Evolutionary conservation across 2,797 vertebrate genomes (phyloP).

Genomic region (Eidolon dupreanum): DNA sequence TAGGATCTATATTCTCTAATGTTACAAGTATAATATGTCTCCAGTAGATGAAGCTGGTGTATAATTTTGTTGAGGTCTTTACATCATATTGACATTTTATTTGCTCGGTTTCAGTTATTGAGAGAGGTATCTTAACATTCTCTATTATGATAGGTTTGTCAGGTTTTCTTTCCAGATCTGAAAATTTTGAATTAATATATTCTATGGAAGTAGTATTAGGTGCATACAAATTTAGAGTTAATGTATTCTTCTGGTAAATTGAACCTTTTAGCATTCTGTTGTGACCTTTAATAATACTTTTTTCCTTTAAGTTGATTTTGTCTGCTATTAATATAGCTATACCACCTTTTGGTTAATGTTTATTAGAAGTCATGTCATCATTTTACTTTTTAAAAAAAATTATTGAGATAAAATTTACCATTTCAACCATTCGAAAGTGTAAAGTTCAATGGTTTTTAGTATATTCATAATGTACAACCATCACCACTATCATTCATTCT

Average conservation of each 20-base stretch:
- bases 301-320: neutral
- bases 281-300: slow-evolving; percentile 15
- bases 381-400: neutral
- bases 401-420: neutral
- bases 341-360: neutral
- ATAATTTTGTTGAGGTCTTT: slow-evolving; percentile 33
- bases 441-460: neutral
- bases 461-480: neutral
- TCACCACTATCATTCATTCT: neutral
- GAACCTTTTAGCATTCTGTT: neutral
- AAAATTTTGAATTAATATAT: slow-evolving; percentile 25
- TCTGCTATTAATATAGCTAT: neutral
- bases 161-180: neutral
- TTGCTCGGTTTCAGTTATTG: slow-evolving; percentile 29
- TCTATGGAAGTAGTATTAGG: neutral
- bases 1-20: neutral
- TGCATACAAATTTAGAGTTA: slow-evolving; percentile 7
- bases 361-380: neutral
- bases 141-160: neutral
- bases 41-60: neutral
- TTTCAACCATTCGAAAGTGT: neutral
- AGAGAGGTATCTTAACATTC: neutral
- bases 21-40: neutral
- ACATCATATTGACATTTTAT: neutral
- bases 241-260: neutral